A percentile compares a stretch with the other conserved stretches of the same genome.
These are phyloP conservation scores for Leistus spinibarbis DNA, from an alignment of 2,888 invertebrate genomes.

Conservation along the genomic window DNA sequence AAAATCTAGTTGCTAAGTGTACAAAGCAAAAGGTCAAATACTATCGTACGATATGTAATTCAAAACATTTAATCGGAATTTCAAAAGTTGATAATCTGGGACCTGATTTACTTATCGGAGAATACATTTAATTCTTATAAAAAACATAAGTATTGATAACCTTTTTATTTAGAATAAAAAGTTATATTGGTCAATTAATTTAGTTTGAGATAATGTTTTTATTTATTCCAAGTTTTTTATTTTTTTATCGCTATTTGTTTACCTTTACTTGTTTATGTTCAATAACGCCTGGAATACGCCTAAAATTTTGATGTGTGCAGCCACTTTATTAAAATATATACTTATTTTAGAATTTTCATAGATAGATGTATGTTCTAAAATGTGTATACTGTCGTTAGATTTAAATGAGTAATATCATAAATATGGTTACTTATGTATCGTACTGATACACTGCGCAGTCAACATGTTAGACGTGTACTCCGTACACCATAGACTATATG, in stretches of 20 bases:
- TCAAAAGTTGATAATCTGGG: slow-evolving; percentile 11
- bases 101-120: slow-evolving; percentile 1
- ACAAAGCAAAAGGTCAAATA: neutral
- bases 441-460: no score
- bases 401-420: no score
- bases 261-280: neutral
- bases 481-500: no score
- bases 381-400: no score
- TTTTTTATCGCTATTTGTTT: neutral
- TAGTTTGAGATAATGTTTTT: neutral
- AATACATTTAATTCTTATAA: neutral
- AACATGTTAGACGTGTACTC: no score
- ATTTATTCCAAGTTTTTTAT: neutral
- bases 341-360: no score
- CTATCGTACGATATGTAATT: neutral
- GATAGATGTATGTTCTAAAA: no score
- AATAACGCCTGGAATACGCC: no score
- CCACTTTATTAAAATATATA: no score
- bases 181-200: neutral
- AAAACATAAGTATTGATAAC: neutral
- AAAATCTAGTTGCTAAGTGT: neutral
- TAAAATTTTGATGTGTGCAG: no score
- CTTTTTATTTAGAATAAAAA: neutral
- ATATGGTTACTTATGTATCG: no score
- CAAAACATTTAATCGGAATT: slow-evolving; percentile 2